A percentile compares a stretch with the other conserved stretches of the same genome.
Conservation (phyloP, 2,888 invertebrate species). For the Dysmachus trigonus region DNA sequence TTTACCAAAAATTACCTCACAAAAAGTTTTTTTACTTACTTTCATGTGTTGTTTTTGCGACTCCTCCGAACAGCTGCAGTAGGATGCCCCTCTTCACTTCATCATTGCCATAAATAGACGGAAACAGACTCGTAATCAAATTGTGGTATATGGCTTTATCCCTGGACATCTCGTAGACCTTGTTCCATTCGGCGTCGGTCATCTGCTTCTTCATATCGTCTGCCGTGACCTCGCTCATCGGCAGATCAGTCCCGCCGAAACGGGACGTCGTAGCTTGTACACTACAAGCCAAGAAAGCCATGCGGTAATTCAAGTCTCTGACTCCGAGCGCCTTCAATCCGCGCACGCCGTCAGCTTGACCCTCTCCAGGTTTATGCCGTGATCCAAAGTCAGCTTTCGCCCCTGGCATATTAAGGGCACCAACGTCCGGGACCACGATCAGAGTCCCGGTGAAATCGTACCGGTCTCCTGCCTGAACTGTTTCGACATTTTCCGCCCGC, state of each 20-base stretch:
- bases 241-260: constrained; percentile 86
- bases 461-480: constrained; percentile 79
- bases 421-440: constrained; percentile 97
- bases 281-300: constrained; percentile 94
- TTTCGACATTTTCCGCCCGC: constrained; percentile 95
- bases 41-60: constrained; percentile 92
- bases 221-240: constrained; percentile 87
- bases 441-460: constrained; percentile 96
- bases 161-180: constrained; percentile 95
- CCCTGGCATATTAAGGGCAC: constrained; percentile 85
- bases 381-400: constrained; percentile 84
- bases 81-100: constrained; percentile 93
- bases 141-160: constrained; percentile 91
- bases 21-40: constrained; percentile 60
- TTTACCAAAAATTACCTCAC: too few relatives aligned
- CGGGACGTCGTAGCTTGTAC: constrained; percentile 86
- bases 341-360: constrained; percentile 84
- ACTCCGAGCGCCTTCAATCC: constrained; percentile 85
- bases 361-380: constrained; percentile 76
- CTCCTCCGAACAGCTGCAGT: constrained; percentile 96
- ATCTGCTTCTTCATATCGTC: constrained; percentile 94
- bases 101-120: constrained; percentile 95
- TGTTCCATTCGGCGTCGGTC: constrained; percentile 93
- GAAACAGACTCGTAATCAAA: constrained; percentile 90
- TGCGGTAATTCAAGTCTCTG: constrained; percentile 81